phyloP scores from a whole-genome alignment of 2,888 invertebrate genomes.

The Cantharis nigra region DNA sequence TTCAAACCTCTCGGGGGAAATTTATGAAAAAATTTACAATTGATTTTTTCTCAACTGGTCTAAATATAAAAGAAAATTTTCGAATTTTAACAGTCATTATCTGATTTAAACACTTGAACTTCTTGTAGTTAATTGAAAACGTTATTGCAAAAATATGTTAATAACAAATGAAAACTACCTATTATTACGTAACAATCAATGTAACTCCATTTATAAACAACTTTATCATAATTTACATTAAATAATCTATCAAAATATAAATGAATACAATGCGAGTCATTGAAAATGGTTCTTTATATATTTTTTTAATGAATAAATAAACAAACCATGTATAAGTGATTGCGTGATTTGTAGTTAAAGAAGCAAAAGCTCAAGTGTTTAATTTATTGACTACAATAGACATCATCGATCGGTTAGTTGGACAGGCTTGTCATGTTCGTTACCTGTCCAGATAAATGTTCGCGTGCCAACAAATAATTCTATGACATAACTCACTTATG shows the following conservation, averaged over 20 bases:
- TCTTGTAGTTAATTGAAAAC: not conserved
- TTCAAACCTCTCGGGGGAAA: not conserved
- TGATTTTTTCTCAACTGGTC: not conserved
- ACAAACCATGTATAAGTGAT: constrained; percentile 1
- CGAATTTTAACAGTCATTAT: not conserved
- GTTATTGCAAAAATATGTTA: not conserved
- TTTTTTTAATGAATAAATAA: constrained; percentile 2
- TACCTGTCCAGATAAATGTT: constrained; percentile 25
- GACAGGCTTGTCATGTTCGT: constrained; percentile 29
- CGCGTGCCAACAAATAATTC: constrained; percentile 23
- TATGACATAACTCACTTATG: constrained; percentile 23
- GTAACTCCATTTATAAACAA: not conserved
- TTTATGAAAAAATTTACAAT: not conserved
- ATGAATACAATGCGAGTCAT: not conserved
- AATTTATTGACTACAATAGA: constrained; percentile 27
- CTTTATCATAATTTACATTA: not conserved
- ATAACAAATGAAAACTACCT: not conserved
- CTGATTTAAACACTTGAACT: not conserved
- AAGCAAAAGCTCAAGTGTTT: constrained; percentile 12
- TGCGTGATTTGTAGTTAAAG: constrained; percentile 13
- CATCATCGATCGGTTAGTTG: constrained; percentile 20
- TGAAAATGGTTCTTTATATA: not conserved
- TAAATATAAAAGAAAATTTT: not conserved
- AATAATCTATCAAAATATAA: constrained; percentile 1
- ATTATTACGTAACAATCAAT: not conserved